Percentiles rank a stretch among this genome's conserved stretches.
Evolutionary conservation across 2,113 vertebrate genomes (phyloP).

Genomic region (Plotosus lineatus): DNA sequence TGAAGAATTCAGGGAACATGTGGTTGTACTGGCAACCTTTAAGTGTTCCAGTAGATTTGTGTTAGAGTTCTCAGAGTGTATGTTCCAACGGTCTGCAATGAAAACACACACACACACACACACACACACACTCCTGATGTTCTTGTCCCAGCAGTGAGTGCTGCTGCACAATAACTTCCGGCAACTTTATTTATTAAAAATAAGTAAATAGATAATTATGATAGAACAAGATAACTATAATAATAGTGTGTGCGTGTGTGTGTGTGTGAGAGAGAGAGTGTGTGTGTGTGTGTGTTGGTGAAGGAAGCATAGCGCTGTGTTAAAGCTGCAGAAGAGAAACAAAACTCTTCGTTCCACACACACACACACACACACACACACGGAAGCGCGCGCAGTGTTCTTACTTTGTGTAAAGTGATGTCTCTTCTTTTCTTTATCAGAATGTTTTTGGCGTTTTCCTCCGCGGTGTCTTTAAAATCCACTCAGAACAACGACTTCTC

Average conservation of each 20-base stretch:
- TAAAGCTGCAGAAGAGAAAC: not conserved
- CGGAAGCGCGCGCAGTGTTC: not conserved
- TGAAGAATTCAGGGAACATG: too few species aligned
- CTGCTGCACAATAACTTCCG: too few species aligned
- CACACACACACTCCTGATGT: not conserved
- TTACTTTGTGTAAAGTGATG: not conserved
- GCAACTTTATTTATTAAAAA: too few species aligned
- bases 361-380: constrained; percentile 9
- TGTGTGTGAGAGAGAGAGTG: not conserved
- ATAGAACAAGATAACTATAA: too few species aligned
- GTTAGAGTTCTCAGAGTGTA: too few species aligned
- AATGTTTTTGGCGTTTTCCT: not conserved
- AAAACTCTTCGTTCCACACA: not conserved
- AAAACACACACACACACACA: not conserved
- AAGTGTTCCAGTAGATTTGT: too few species aligned
- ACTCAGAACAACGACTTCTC: not conserved
- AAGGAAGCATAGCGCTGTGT: constrained; percentile 1
- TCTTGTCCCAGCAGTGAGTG: too few species aligned
- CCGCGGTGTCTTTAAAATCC: not conserved
- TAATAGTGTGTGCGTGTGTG: not conserved
- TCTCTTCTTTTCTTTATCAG: not conserved
- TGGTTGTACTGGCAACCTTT: too few species aligned
- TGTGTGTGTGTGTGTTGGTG: not conserved
- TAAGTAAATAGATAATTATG: too few species aligned
- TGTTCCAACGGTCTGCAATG: not conserved